These are phyloP conservation scores for Apis laboriosa DNA, from an alignment of 1,140 invertebrate species.

Conservation along the genomic window DNA sequence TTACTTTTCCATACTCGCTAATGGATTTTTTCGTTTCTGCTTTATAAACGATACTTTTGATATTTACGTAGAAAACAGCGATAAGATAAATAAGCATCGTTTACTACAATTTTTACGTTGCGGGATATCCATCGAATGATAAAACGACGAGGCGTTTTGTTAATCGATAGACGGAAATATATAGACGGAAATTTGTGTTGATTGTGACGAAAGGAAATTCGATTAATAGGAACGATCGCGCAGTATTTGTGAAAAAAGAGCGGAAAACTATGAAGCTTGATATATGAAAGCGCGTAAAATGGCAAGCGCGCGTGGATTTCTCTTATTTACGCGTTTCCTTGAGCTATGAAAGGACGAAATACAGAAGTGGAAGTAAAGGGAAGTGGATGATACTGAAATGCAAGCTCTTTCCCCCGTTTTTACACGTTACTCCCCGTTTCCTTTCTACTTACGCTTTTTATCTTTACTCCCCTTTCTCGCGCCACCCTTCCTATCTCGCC, in stretches of 20 bases:
- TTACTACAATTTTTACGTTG: too few species aligned
- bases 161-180: neutral
- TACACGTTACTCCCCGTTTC: slow-evolving; percentile 44
- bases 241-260: neutral
- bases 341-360: slow-evolving; percentile 30
- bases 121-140: too few species aligned
- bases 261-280: neutral
- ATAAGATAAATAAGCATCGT: too few species aligned
- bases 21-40: neutral
- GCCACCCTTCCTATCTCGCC: slow-evolving; percentile 19
- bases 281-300: slow-evolving; percentile 29
- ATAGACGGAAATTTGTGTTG: neutral
- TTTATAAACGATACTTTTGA: too few species aligned
- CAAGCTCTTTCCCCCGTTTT: slow-evolving; percentile 51
- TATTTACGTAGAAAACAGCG: too few species aligned
- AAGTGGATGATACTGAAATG: slow-evolving; percentile 56
- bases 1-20: slow-evolving; percentile 4
- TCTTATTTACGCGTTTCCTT: slow-evolving; percentile 56
- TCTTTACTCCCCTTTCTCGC: slow-evolving; percentile 22
- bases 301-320: slow-evolving; percentile 48
- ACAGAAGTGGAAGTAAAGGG: slow-evolving; percentile 47
- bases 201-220: neutral
- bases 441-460: slow-evolving; percentile 33
- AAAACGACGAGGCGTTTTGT: neutral
- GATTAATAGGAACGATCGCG: neutral